These are phyloP conservation scores for Caenorhabditis briggsae DNA, from an alignment of 1,140 invertebrate species.

Conservation along the genomic window DNA sequence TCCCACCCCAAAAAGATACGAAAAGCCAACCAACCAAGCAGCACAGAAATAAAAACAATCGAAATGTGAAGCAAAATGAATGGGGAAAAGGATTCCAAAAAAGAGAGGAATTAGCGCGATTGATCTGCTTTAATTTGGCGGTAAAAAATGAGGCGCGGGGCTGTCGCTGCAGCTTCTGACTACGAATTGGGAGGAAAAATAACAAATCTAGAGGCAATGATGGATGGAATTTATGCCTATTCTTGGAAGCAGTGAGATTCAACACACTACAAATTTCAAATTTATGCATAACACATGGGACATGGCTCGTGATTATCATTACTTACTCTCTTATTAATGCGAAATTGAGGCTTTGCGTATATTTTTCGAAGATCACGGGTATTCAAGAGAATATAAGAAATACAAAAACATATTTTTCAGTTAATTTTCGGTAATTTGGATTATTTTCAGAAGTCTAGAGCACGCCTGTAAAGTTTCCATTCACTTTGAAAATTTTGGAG, in stretches of 20 bases:
- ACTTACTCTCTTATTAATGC: slow-evolving; percentile 8
- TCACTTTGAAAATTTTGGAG: too few species aligned
- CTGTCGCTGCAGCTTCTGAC: not conserved
- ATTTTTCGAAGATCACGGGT: not conserved
- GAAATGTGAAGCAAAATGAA: not conserved
- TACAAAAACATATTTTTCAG: too few species aligned
- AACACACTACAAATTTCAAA: not conserved
- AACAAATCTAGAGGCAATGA: not conserved
- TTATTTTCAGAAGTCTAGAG: too few species aligned
- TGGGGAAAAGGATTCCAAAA: not conserved
- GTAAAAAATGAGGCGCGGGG: not conserved
- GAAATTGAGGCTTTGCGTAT: not conserved
- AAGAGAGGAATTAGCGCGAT: slow-evolving; percentile 40
- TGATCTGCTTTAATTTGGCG: slow-evolving; percentile 50
- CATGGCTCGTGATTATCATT: not conserved
- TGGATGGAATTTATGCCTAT: not conserved
- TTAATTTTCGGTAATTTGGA: too few species aligned
- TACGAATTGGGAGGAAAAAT: not conserved
- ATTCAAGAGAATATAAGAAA: not conserved
- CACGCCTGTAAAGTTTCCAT: too few species aligned
- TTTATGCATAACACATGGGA: slow-evolving; percentile 2
- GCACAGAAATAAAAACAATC: slow-evolving; percentile 36
- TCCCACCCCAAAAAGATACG: slow-evolving; percentile 1
- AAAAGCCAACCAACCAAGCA: not conserved
- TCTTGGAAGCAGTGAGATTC: not conserved